Evolutionary conservation across 2,797 vertebrate genomes (phyloP).

Genomic region (Enteromius fasciolatus): DNA sequence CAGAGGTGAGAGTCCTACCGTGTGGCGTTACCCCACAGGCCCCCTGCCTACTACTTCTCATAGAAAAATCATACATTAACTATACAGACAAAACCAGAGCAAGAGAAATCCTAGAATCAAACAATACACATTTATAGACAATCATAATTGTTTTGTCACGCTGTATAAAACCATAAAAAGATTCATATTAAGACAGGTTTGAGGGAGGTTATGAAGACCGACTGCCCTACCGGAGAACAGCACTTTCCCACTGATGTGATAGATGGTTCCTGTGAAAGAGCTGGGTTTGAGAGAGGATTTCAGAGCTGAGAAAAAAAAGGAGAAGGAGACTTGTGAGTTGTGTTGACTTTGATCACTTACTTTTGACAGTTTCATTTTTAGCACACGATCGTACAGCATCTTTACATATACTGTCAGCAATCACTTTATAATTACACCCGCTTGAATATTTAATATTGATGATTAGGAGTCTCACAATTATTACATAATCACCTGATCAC

Average conservation of each 20-base stretch:
- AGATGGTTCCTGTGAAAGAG: constrained; percentile 92
- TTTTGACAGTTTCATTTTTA: constrained; percentile 41
- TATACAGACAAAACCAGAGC: constrained; percentile 54
- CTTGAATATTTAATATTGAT: constrained; percentile 6
- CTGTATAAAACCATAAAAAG: constrained; percentile 7
- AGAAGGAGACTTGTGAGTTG: constrained; percentile 13
- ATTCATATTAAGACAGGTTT: not conserved
- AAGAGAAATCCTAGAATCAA: constrained; percentile 42
- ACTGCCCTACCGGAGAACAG: constrained; percentile 83
- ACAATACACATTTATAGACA: constrained; percentile 43
- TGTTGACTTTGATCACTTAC: constrained; percentile 41
- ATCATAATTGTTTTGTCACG: not conserved
- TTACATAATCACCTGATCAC: constrained; percentile 3
- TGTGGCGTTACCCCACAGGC: constrained; percentile 56
- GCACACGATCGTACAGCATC: constrained; percentile 31
- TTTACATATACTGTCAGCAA: not conserved
- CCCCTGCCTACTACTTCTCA: constrained; percentile 58
- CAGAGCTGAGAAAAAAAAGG: constrained; percentile 74
- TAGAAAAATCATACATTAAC: constrained; percentile 56
- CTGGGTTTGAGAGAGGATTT: constrained; percentile 85
- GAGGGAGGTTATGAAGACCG: constrained; percentile 61
- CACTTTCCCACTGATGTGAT: constrained; percentile 91
- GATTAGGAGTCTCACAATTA: not conserved
- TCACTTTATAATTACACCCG: constrained; percentile 21
- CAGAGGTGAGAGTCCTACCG: constrained; percentile 60